Percentiles rank a stretch among this genome's conserved stretches.
Evolutionary conservation across 2,888 invertebrate genomes (phyloP).

Genomic region (Machimus atricapillus): DNA sequence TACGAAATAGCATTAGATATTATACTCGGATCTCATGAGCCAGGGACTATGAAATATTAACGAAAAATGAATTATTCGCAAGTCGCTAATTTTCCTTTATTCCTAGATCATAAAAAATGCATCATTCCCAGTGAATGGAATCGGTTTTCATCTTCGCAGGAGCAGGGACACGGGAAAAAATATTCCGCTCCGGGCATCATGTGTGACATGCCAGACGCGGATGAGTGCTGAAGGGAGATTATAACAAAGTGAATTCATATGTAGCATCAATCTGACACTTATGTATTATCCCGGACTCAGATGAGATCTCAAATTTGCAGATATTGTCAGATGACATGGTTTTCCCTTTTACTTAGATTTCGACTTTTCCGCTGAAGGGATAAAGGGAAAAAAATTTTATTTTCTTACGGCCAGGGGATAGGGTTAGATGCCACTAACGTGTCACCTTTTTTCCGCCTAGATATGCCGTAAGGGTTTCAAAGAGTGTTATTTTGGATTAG

Average conservation of each 20-base stretch:
- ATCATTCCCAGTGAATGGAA: not conserved
- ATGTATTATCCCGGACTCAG: conserved; percentile 42
- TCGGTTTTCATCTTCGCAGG: not conserved
- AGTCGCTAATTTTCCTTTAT: not conserved
- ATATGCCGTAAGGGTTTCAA: not conserved
- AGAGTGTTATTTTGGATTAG: not conserved
- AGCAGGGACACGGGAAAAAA: not conserved
- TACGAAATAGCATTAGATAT: not conserved
- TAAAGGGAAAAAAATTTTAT: not conserved
- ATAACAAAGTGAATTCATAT: conserved; percentile 50
- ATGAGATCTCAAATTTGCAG: conserved; percentile 46
- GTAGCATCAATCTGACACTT: conserved; percentile 47
- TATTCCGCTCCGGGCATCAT: not conserved
- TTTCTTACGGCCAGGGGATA: not conserved
- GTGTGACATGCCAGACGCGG: conserved; percentile 18
- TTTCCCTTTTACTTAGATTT: conserved; percentile 46
- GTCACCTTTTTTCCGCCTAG: not conserved
- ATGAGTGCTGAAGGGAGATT: conserved; percentile 46
- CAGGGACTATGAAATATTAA: not conserved
- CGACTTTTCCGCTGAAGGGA: not conserved
- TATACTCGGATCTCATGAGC: not conserved
- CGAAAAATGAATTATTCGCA: not conserved
- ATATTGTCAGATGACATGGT: conserved; percentile 49
- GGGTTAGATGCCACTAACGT: not conserved
- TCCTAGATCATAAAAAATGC: not conserved